Conservation (phyloP, 2,888 invertebrate species). For the Chydorus sphaericus region DNA sequence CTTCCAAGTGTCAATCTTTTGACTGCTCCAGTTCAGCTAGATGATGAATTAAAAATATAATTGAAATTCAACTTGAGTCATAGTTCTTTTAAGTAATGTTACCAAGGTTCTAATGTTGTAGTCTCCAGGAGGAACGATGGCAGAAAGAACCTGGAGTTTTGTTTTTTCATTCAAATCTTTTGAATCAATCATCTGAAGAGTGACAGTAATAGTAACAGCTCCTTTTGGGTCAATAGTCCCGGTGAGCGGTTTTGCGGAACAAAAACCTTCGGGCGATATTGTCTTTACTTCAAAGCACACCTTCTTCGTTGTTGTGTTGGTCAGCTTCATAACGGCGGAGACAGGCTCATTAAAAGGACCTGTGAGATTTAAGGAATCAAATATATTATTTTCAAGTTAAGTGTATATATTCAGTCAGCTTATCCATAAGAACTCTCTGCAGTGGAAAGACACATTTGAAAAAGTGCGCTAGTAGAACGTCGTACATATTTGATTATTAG, state of each 20-base stretch:
- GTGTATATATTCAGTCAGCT: background rate
- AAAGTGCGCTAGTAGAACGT: too few species aligned
- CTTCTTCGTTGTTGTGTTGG: slow-evolving; percentile 69
- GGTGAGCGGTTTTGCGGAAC: slow-evolving; percentile 96
- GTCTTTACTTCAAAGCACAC: slow-evolving; percentile 99
- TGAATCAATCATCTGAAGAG: slow-evolving; percentile 82
- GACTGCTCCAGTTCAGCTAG: slow-evolving; percentile 79
- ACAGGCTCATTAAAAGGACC: slow-evolving; percentile 73
- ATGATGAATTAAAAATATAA: slow-evolving; percentile 23
- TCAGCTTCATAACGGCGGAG: slow-evolving; percentile 75
- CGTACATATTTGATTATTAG: too few species aligned
- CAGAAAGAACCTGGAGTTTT: slow-evolving; percentile 98
- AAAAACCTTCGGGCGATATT: slow-evolving; percentile 97
- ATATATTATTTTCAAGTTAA: too few species aligned
- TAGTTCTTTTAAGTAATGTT: slow-evolving; percentile 24
- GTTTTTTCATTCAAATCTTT: slow-evolving; percentile 82
- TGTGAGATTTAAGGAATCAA: slow-evolving; percentile 28
- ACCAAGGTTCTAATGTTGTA: slow-evolving; percentile 55
- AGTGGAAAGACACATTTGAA: background rate
- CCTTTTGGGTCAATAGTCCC: slow-evolving; percentile 65
- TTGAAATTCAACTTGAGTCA: background rate
- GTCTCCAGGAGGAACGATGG: slow-evolving; percentile 69
- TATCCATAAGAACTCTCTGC: background rate
- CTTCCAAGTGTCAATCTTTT: slow-evolving; percentile 85
- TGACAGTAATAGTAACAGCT: slow-evolving; percentile 74